Evolutionary conservation across 2,797 vertebrate genomes (phyloP), one percentile per base, ranked within the genome.

Genomic region (Alectoris magna): DNA sequence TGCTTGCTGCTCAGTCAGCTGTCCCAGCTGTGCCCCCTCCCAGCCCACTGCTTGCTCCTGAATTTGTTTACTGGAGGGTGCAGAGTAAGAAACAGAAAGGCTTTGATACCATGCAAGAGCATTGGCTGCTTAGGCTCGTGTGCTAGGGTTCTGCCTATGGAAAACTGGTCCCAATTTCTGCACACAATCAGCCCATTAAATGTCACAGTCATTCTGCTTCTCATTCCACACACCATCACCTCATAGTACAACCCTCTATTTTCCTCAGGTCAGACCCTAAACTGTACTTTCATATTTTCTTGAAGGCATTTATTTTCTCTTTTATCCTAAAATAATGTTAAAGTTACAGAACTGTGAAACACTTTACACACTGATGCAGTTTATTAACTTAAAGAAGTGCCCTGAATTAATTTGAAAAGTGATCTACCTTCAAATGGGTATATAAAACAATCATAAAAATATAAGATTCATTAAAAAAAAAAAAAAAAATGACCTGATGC

Each of bases 341-440:
- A 94, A 95, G 86, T 78, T 68, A 88, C 22, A 77, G 16, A 91
- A 14, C 6, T 34, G 21, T 72, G 14, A 63, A 87, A 88, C 18
- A 74, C 34, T 88, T 91, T n/a, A 68, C 59, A 49, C 29, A 92
- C 67, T 75, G n/a, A 80, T 72, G 85, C 17, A 60, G 4, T 63
- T 67, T 31, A 49, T 64, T 66, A 19, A 79, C 76, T 91, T 59
- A 53, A 93, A 85, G 59, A 85, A 67, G 22, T 13, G 46, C 14
- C 1, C 7, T 49, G 39, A 71, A 26, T 60, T 94, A 87, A 59
- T 58, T 41, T 84, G 88, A 91, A 84, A 94, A 91, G 9, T 86
- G 43, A 43, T 5, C 44, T 83, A 39, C 27, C 53, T 85, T 93
- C 73, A 67, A 93, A 69, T 58, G 24, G 48, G 23, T 48, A 71